A percentile compares a stretch with the other conserved stretches of the same genome.
Conservation (phyloP, 2,113 vertebrate genomes). For the Petaurus breviceps region DNA sequence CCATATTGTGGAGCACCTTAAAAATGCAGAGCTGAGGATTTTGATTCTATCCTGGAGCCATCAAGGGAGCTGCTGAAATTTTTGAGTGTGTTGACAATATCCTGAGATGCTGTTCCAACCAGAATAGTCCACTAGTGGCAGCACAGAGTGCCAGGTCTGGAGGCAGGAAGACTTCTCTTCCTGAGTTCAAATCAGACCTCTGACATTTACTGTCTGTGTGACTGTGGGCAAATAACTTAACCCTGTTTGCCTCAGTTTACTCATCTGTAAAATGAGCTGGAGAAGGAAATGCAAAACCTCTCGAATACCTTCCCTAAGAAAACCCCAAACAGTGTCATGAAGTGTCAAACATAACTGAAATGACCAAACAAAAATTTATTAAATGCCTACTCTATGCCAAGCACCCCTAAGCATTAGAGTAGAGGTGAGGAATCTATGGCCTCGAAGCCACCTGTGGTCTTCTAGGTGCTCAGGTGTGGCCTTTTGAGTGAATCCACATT, state of each 20-base stretch:
- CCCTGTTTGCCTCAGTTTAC: not conserved
- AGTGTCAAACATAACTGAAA: not conserved
- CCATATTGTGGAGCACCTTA: not conserved
- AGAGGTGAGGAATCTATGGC: too few relatives aligned
- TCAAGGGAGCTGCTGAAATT: not conserved
- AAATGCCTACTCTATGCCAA: not conserved
- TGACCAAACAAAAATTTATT: not conserved
- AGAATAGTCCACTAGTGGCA: not conserved
- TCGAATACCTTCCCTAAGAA: not conserved
- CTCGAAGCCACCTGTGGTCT: too few relatives aligned
- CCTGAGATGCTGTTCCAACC: not conserved
- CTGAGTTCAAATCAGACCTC: not conserved
- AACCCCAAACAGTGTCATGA: not conserved
- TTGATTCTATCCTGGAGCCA: not conserved
- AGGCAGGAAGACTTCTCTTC: not conserved
- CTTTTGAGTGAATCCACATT: too few relatives aligned
- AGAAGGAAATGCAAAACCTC: not conserved
- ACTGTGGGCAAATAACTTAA: not conserved
- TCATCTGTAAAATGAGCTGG: not conserved
- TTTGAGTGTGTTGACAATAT: not conserved
- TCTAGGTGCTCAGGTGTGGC: too few relatives aligned
- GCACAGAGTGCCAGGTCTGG: too few relatives aligned
- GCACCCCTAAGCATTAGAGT: too few relatives aligned
- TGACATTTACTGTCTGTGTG: too few relatives aligned
- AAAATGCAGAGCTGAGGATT: not conserved